Evolutionary conservation across 2,797 vertebrate genomes (phyloP), one percentile per base, ranked within the genome.

Genomic region (Pseudochaenichthys georgianus): DNA sequence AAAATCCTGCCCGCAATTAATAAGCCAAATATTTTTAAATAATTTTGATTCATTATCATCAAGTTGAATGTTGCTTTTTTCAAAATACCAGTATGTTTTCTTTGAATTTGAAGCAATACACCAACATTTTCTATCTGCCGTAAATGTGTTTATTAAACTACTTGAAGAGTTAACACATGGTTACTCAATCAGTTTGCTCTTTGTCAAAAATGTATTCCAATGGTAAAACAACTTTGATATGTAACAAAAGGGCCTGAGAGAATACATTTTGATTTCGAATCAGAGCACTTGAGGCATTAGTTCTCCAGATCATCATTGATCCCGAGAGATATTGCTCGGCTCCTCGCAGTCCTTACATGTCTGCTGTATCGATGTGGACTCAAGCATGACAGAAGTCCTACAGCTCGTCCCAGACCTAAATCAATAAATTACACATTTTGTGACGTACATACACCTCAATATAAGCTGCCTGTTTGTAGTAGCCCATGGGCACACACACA

Each of bases 1-100:
- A 68, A 67, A 84, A 70, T 63, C 19, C 21, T 77, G 51, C n/a
- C 64, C 47, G 70, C 28, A 71, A 55, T 75, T 61, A 70, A 63
- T 53, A 0, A 64, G 28, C 21, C 31, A 69, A 9, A 77, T 34
- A 64, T 51, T 63, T 78, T 34, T 2, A 4, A 67, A 53, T 64
- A 16, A 21, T 57, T 80, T 21, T 80, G 43, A 64, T 41, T 7
- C 3, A 65, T 51, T 28, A 9, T 38, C 34, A 9, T 6, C 34
- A 38, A 38, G 34, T 7, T 7, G 6, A 38, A 38, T 9, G 8
- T 38, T 38, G 34, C 34, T 38, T 38, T 28, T 6, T 54, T 41
- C 28, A 21, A 48, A 46, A 54, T 31, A 45, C 16, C 52, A 68
- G 9, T 43, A 17, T 2, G 11, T 65, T 9, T 54, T 2, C 3